A percentile compares a stretch with the other conserved stretches of the same genome.
phyloP scores from a whole-genome alignment of 2,113 vertebrate genomes.

The Dasyprocta punctata region DNA sequence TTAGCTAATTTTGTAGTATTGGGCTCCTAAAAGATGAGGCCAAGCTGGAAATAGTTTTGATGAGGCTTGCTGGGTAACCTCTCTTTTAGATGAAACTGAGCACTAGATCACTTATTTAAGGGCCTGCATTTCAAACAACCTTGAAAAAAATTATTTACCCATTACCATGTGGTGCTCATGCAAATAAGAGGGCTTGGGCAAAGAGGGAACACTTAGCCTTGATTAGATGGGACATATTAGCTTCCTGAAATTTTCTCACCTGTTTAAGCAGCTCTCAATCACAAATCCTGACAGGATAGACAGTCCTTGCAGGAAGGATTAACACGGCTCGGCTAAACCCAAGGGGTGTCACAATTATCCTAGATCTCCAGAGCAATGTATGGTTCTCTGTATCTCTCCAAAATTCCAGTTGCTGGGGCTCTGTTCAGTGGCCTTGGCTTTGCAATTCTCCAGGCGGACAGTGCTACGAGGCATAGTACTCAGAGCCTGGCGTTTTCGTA shows the following conservation, averaged over 20 bases:
- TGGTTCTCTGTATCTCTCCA: conserved; percentile 9
- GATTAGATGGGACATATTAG: conserved; percentile 82
- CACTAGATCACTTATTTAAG: conserved; percentile 76
- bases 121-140: conserved; percentile 76
- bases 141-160: conserved; percentile 82
- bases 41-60: conserved; percentile 59
- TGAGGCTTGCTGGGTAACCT: conserved; percentile 68
- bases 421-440: neutral
- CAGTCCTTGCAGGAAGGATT: conserved; percentile 74
- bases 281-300: conserved; percentile 78
- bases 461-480: neutral
- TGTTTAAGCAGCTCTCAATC: conserved; percentile 82
- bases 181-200: conserved; percentile 80
- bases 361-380: conserved; percentile 33
- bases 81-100: conserved; percentile 71
- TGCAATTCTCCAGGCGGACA: neutral
- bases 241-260: conserved; percentile 83
- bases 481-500: neutral
- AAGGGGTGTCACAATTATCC: conserved; percentile 62
- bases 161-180: conserved; percentile 78
- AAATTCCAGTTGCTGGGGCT: conserved; percentile 8
- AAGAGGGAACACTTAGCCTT: conserved; percentile 83
- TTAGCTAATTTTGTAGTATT: conserved; percentile 42
- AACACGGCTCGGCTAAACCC: conserved; percentile 68
- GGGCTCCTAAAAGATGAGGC: conserved; percentile 57